Percentiles rank a stretch among this genome's conserved stretches.
phyloP scores from a whole-genome alignment of 2,113 vertebrate species.

The Corapipo altera region DNA sequence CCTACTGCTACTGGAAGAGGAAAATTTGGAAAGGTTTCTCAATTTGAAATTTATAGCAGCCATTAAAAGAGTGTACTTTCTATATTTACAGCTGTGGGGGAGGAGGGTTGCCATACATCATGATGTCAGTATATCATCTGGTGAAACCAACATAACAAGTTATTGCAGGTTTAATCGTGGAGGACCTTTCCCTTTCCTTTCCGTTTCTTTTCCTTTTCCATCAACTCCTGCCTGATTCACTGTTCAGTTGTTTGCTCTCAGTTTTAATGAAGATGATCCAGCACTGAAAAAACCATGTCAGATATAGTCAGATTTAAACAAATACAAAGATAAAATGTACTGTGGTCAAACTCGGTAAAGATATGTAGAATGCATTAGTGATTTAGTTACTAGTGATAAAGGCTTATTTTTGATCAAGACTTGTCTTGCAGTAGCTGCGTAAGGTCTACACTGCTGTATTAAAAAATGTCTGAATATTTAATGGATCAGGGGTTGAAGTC shows the following conservation, averaged over 20 bases:
- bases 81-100: neutral
- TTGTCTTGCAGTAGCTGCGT: neutral
- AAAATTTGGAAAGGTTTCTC: neutral
- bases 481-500: neutral
- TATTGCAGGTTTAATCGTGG: neutral
- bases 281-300: neutral
- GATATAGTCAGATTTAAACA: neutral
- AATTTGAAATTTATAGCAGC: neutral
- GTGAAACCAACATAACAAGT: neutral
- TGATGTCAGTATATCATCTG: neutral
- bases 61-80: neutral
- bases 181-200: neutral
- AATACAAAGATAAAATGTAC: neutral
- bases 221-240: neutral
- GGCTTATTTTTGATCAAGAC: neutral
- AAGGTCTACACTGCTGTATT: neutral
- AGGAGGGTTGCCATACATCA: neutral
- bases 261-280: neutral
- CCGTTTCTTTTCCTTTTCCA: neutral
- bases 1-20: neutral
- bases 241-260: neutral
- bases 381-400: neutral
- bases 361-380: neutral
- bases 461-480: neutral
- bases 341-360: neutral